A percentile compares a stretch with the other conserved stretches of the same genome.
phyloP scores from a whole-genome alignment of 2,797 vertebrate species.

The Fringilla coelebs region DNA sequence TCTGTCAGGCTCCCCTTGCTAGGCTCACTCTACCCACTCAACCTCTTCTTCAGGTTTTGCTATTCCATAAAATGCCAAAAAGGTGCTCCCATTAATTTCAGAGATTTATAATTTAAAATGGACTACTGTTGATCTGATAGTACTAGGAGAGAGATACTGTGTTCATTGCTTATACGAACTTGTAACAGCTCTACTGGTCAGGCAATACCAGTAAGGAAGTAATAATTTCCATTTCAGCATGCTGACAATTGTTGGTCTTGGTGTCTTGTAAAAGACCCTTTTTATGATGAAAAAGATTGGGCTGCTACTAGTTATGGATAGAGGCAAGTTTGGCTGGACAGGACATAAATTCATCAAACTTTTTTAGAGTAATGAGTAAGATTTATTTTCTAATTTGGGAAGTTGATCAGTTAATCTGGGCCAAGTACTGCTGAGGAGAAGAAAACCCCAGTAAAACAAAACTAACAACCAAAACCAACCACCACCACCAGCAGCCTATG shows the following conservation, averaged over 20 bases:
- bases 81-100: neutral
- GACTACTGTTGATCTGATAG: neutral
- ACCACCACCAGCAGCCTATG: neutral
- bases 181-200: neutral
- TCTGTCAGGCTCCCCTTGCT: neutral
- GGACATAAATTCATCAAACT: neutral
- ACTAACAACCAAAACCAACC: neutral
- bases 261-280: neutral
- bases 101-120: neutral
- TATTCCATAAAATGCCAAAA: neutral
- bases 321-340: neutral
- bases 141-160: neutral
- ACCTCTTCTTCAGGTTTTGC: neutral
- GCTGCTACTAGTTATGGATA: neutral
- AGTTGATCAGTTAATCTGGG: neutral
- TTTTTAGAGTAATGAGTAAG: neutral
- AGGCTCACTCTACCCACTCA: neutral
- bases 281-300: neutral
- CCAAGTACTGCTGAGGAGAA: neutral
- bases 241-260: neutral
- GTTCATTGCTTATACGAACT: accelerated
- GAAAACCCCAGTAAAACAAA: neutral
- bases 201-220: neutral
- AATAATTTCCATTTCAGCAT: neutral
- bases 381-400: neutral